Evolutionary conservation across 2,797 vertebrate genomes (phyloP), one percentile per base, ranked within the genome.

Genomic region (Molossus alvarezi): DNA sequence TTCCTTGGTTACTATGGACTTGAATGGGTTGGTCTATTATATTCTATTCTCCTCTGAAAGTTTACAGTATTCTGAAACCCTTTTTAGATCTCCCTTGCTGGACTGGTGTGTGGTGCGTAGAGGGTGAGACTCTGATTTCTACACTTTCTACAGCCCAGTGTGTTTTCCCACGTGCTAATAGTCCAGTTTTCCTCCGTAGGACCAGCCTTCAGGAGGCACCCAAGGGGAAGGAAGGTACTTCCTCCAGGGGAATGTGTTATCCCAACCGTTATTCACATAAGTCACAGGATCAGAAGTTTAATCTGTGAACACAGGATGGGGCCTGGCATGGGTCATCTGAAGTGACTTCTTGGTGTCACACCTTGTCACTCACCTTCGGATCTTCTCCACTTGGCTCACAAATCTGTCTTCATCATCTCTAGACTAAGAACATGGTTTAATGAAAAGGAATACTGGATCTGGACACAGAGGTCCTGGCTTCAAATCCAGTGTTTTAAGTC

Each of bases 221-320:
- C 0, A 4, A 1, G 12, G 23, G 8, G 55, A 83, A 48, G 6
- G 13, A n/a, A 33, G 23, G 55, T 6, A 0, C 27, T 27, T 33
- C 53, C 20, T 72, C 51, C 10, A 21, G 11, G 41, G 13, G 18
- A 77, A 62, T 53, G 51, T 53, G 27, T 41, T 53, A n/a, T 27
- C 25, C n/a, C n/a, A 20, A 20, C 37, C 0, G 0, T 3, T 33
- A 27, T 6, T 79, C 58, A n/a, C 77, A 11, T 0, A 18, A 62
- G 27, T 33, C 80, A 17, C 6, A 20, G 18, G 53, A 62, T 3
- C 2, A 8, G 51, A 60, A 14, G 5, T 41, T 67, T 18, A 11
- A 11, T 37, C 45, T 37, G 33, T 3, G 55, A 53, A 21, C 17
- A 8, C 21, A 9, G 41, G 27, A 4, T 17, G 8, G 21, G 23